Evolutionary conservation across 2,888 invertebrate species (phyloP), one percentile per base, ranked within the genome.

Genomic region (Beris morrisii): DNA sequence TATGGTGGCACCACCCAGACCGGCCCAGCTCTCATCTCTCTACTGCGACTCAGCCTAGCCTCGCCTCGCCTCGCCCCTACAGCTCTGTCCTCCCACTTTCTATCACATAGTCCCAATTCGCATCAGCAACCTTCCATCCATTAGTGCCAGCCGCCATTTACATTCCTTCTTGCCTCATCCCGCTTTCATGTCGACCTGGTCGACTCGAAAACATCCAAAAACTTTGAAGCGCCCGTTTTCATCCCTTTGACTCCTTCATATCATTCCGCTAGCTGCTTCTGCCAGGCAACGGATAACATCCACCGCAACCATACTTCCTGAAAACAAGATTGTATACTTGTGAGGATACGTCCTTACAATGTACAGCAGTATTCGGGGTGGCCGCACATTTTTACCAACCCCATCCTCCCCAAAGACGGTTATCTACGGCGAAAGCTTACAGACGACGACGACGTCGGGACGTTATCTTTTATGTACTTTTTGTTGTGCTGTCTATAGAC

Each of bases 371-470:
- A 22, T 22, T 48, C 48, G 4, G 28, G 45, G 58, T 59, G 59
- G 13, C 59, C 59, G 48, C 59, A 59, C 32, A 59, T 48, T 28
- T 30, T 59, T 32, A 50, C 61, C 12, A 13, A 50, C 61, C 61
- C 50, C 59, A 59, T 48, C 9, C 50, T 32, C 13, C 38, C 52
- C 38, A 9, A 50, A 13, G 38, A 22, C 52, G 52, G 38, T 38
- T 61, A 52, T 61, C n/a, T 52, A 38, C 52, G 38, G 22, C 13
- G 57, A 58, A 61, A 61, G 38, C 38, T 61, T 50, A n/a, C 43
- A 54, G 58, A 45, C 58, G 48, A 59, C 61, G 43, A 63, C 61
- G 61, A 61, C 63, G 63, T 64, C 64, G 64, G 54, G 64, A 64
- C 64, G 45, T 64, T 64, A 64, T 64, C 64, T 52, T 54, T 64